A percentile compares a stretch with the other conserved stretches of the same genome.
Evolutionary conservation across 35 echinoderm and acorn worm species (phyloP).

Genomic region (Apostichopus californicus): DNA sequence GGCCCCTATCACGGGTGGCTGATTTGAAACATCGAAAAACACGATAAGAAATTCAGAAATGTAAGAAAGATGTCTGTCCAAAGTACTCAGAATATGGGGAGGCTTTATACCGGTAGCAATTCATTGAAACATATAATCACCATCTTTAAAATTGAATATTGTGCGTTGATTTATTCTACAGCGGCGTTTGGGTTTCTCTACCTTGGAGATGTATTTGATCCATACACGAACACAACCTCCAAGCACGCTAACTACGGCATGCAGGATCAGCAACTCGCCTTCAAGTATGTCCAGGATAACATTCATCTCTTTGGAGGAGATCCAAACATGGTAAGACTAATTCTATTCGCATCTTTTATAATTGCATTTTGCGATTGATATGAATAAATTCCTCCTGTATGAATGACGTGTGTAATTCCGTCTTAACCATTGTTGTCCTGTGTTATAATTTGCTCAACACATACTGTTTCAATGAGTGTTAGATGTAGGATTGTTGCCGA

Average conservation of each 20-base stretch:
- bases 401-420: too few species aligned
- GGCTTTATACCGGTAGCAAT: too few species aligned
- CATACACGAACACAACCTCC: background rate
- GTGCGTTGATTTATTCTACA: constrained; percentile 3
- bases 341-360: background rate
- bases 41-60: too few species aligned
- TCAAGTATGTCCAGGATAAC: constrained; percentile 61
- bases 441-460: background rate
- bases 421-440: too few species aligned
- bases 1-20: too few species aligned
- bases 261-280: constrained; percentile 61
- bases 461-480: background rate
- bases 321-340: constrained; percentile 42
- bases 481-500: background rate
- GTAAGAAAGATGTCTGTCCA: too few species aligned
- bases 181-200: constrained; percentile 49
- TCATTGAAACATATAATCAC: too few species aligned
- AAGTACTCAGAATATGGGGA: too few species aligned
- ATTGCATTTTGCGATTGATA: too few species aligned
- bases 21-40: too few species aligned
- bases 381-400: too few species aligned
- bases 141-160: background rate
- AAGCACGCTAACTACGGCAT: constrained; percentile 59
- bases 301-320: constrained; percentile 64
- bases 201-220: constrained; percentile 36